Evolutionary conservation across 2,888 invertebrate genomes (phyloP).

Genomic region (Drosophila stalkeri): DNA sequence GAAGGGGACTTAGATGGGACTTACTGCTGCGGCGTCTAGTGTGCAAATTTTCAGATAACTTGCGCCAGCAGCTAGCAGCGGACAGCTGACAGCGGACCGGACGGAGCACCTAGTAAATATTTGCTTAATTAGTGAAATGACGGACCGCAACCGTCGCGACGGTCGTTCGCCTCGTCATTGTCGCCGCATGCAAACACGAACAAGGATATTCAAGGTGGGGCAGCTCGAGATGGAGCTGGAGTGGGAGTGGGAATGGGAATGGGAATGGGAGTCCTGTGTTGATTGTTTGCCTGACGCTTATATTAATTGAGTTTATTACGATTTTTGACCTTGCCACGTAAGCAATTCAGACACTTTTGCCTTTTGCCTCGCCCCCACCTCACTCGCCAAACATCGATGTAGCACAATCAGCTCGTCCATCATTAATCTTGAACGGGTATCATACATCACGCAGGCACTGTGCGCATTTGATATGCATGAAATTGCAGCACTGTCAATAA

Average conservation of each 20-base stretch:
- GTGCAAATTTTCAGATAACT: slow-evolving; percentile 76
- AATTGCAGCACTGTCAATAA: slow-evolving; percentile 77
- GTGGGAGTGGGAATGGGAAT: not conserved
- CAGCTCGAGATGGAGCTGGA: not conserved
- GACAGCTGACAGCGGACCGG: not conserved
- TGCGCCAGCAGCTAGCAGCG: slow-evolving; percentile 12
- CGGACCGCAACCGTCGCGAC: slow-evolving; percentile 35
- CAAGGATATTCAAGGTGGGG: slow-evolving; percentile 55
- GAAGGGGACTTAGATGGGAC: slow-evolving; percentile 48
- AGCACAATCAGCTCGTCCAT: slow-evolving; percentile 31
- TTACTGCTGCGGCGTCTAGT: slow-evolving; percentile 37
- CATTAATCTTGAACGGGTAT: slow-evolving; percentile 68
- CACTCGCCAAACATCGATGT: slow-evolving; percentile 8
- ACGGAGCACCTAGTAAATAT: slow-evolving; percentile 65
- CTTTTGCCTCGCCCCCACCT: not conserved
- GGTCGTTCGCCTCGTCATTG: slow-evolving; percentile 27
- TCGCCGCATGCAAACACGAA: slow-evolving; percentile 55
- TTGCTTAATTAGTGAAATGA: slow-evolving; percentile 81
- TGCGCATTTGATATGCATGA: slow-evolving; percentile 71
- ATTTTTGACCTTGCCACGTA: slow-evolving; percentile 73
- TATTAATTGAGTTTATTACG: slow-evolving; percentile 78
- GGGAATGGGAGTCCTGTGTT: slow-evolving; percentile 15
- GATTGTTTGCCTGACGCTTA: slow-evolving; percentile 69
- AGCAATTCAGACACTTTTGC: slow-evolving; percentile 46
- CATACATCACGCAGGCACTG: slow-evolving; percentile 61